phyloP scores from a whole-genome alignment of 2,797 vertebrate genomes.

The Capromys pilorides region DNA sequence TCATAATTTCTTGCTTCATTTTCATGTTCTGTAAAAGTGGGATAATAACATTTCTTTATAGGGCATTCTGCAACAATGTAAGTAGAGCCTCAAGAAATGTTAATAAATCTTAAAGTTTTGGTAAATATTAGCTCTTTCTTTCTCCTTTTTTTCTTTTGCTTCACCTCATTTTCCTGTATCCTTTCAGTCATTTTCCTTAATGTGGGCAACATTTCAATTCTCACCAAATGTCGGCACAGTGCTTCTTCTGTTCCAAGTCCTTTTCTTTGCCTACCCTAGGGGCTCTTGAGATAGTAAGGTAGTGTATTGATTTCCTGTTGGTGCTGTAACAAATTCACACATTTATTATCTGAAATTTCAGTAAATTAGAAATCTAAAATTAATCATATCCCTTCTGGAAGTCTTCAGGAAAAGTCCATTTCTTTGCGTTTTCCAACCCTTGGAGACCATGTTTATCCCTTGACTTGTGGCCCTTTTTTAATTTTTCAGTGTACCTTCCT shows the following conservation, averaged over 20 bases:
- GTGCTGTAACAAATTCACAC: not conserved
- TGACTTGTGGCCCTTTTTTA: not conserved
- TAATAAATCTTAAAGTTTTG: not conserved
- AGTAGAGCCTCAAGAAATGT: not conserved
- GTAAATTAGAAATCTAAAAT: slow-evolving; percentile 6
- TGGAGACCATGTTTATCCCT: not conserved
- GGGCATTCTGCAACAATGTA: not conserved
- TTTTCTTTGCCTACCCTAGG: not conserved
- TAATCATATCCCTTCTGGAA: not conserved
- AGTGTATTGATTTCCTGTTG: not conserved
- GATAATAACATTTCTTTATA: slow-evolving; percentile 11
- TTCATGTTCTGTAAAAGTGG: not conserved
- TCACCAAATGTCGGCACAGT: not conserved
- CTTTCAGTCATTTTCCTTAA: slow-evolving; percentile 5
- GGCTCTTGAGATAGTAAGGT: not conserved
- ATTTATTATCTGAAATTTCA: not conserved
- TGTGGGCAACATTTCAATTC: not conserved
- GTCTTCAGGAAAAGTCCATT: not conserved
- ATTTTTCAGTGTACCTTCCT: not conserved
- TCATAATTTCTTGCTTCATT: slow-evolving; percentile 16
- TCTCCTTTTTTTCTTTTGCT: not conserved
- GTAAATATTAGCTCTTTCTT: not conserved
- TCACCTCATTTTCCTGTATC: not conserved
- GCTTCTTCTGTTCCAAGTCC: not conserved
- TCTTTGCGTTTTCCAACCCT: not conserved